Percentiles rank a stretch among this genome's conserved stretches.
These are phyloP conservation scores for Rissa tridactyla DNA, from an alignment of 2,113 vertebrate species.

Conservation along the genomic window DNA sequence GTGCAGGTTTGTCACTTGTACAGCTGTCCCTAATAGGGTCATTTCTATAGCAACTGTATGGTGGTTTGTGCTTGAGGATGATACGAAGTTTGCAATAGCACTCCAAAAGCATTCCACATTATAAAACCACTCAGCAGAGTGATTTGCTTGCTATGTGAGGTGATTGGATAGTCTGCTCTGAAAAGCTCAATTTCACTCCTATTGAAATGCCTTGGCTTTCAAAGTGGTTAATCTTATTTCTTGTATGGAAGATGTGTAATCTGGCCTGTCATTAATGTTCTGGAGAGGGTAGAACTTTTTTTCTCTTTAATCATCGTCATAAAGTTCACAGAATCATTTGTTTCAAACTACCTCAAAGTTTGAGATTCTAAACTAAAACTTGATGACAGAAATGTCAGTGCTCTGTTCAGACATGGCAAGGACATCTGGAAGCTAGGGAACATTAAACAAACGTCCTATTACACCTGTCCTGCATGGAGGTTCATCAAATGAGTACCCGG, in stretches of 20 bases:
- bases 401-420: neutral
- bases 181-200: constrained; percentile 63
- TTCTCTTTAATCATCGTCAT: neutral
- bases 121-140: constrained; percentile 5
- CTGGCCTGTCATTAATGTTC: constrained; percentile 14
- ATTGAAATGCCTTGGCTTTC: constrained; percentile 49
- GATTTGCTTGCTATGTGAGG: constrained; percentile 34
- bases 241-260: constrained; percentile 22
- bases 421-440: neutral
- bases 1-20: constrained; percentile 6
- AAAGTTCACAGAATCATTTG: neutral
- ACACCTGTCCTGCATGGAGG: neutral
- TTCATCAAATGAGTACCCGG: neutral
- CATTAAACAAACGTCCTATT: neutral
- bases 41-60: neutral
- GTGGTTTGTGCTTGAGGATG: neutral
- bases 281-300: constrained; percentile 7
- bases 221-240: constrained; percentile 47
- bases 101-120: neutral
- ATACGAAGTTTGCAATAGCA: neutral
- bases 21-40: neutral
- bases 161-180: constrained; percentile 47
- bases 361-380: neutral
- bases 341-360: neutral
- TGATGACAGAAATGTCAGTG: neutral